Evolutionary conservation across 2,888 invertebrate genomes (phyloP).

Genomic region (Blastobasis adustella): DNA sequence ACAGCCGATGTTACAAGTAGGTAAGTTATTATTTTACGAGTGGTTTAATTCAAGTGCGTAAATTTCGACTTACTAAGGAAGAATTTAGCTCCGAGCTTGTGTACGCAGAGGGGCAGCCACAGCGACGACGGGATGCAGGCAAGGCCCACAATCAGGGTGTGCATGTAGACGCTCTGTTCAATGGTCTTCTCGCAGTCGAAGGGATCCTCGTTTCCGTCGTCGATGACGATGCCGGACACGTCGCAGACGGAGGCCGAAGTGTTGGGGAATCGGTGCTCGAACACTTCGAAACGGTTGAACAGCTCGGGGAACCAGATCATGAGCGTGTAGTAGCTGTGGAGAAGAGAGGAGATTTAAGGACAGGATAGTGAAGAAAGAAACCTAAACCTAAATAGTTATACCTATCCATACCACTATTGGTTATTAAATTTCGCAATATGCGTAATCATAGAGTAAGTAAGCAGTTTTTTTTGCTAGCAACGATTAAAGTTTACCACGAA

Average conservation of each 20-base stretch:
- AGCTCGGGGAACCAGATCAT: slow-evolving; percentile 96
- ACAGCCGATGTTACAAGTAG: no score
- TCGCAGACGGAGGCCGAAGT: slow-evolving; percentile 84
- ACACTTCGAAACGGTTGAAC: slow-evolving; percentile 88
- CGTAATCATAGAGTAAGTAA: no score
- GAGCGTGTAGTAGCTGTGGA: slow-evolving; percentile 87
- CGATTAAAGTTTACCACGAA: no score
- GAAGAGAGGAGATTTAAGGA: background rate
- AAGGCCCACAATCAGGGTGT: slow-evolving; percentile 85
- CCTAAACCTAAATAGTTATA: no score
- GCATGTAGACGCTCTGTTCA: slow-evolving; percentile 80
- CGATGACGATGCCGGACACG: slow-evolving; percentile 79
- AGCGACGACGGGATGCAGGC: slow-evolving; percentile 88
- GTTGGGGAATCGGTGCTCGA: slow-evolving; percentile 79
- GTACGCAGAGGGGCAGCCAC: slow-evolving; percentile 85
- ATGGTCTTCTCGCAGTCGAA: slow-evolving; percentile 79
- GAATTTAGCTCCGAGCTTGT: slow-evolving; percentile 86
- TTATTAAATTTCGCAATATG: no score
- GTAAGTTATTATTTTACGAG: no score
- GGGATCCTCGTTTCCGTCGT: slow-evolving; percentile 55
- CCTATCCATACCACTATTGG: no score
- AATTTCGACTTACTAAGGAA: slow-evolving; percentile 79
- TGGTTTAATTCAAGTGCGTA: no score
- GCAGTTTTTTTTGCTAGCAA: no score
- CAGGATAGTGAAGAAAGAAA: no score